phyloP scores from a whole-genome alignment of 2,888 invertebrate genomes.

The Acanthosepion lycidas region DNA sequence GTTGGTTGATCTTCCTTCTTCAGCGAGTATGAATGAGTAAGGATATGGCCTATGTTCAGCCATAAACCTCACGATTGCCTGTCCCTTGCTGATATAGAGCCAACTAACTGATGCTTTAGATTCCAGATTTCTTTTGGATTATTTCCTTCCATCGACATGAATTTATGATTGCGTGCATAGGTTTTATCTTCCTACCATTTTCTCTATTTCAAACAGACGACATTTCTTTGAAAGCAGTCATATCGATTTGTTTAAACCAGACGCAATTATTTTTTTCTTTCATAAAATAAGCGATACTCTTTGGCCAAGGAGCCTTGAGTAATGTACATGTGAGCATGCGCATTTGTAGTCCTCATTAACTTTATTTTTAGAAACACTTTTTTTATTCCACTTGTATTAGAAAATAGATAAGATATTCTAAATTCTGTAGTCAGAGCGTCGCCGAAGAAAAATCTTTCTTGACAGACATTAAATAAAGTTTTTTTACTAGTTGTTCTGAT shows the following conservation, averaged over 20 bases:
- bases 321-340: neutral
- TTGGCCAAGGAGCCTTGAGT: neutral
- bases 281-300: neutral
- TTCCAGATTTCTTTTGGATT: neutral
- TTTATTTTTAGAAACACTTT: neutral
- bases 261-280: neutral
- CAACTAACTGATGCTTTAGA: neutral
- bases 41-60: no score
- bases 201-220: neutral
- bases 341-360: neutral
- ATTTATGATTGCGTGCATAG: neutral
- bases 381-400: neutral
- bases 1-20: no score
- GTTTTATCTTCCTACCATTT: neutral
- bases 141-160: neutral
- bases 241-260: neutral
- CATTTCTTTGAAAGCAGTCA: neutral
- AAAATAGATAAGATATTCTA: no score
- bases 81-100: neutral
- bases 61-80: neutral
- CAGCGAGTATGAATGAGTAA: no score
- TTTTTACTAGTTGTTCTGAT: no score
- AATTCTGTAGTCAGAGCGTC: no score
- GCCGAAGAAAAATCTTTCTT: no score
- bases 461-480: no score